phyloP scores from a whole-genome alignment of 2,113 vertebrate genomes.

The Calyptomena viridis region DNA sequence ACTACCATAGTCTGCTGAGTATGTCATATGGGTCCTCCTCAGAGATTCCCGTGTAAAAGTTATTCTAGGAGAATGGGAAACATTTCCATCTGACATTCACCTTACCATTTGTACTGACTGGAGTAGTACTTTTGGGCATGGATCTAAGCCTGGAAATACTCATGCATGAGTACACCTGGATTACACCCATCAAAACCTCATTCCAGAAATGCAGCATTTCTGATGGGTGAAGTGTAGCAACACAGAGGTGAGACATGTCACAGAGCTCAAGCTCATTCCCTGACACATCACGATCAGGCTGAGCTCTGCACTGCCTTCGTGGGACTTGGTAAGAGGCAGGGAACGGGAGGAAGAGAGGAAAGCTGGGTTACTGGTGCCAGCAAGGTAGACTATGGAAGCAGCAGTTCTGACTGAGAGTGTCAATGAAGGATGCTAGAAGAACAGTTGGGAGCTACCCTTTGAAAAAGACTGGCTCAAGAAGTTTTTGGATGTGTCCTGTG shows the following conservation, averaged over 20 bases:
- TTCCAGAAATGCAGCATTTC: constrained; percentile 34
- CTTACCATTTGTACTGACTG: neutral
- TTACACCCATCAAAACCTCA: neutral
- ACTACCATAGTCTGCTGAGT: neutral
- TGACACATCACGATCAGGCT: neutral
- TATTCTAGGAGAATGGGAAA: neutral
- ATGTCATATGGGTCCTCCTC: neutral
- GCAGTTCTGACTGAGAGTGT: neutral
- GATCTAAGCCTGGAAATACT: neutral
- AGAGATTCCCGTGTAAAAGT: neutral
- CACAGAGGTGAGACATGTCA: neutral
- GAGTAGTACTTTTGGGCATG: neutral
- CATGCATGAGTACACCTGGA: neutral
- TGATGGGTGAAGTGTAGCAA: neutral
- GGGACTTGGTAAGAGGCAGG: neutral
- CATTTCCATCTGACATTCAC: neutral
- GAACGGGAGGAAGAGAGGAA: neutral
- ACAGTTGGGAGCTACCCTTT: neutral
- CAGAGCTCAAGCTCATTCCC: neutral
- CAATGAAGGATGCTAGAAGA: neutral
- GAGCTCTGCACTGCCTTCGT: neutral
- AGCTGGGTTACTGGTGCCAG: neutral
- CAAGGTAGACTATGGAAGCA: neutral
- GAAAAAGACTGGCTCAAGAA: neutral
- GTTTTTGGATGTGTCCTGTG: neutral